phyloP scores from a whole-genome alignment of 1,140 invertebrate species.

The Monomorium pharaonis region DNA sequence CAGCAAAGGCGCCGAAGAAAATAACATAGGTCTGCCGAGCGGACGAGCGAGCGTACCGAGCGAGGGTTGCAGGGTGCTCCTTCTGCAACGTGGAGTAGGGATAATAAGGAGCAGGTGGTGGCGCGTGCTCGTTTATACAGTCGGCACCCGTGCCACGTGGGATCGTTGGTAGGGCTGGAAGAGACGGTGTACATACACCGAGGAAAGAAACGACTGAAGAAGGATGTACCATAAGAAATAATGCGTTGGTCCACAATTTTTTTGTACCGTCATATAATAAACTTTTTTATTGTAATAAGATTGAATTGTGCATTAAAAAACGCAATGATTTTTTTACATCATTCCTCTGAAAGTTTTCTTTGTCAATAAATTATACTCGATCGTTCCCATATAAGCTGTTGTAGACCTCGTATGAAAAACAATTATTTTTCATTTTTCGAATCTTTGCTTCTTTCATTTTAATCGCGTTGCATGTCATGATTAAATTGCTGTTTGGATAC shows the following conservation, averaged over 20 bases:
- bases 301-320: background rate
- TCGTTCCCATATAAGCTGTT: too few relatives aligned
- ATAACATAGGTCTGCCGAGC: slow-evolving; percentile 55
- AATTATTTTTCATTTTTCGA: background rate
- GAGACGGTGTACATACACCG: slow-evolving; percentile 37
- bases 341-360: background rate
- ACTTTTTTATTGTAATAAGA: background rate
- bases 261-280: slow-evolving; percentile 8
- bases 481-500: too few relatives aligned
- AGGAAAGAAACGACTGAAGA: slow-evolving; percentile 7
- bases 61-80: slow-evolving; percentile 62
- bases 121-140: slow-evolving; percentile 74
- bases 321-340: background rate
- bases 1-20: slow-evolving; percentile 61
- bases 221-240: slow-evolving; percentile 38
- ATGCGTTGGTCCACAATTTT: slow-evolving; percentile 17
- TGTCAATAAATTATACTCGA: background rate
- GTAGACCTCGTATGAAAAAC: background rate
- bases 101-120: slow-evolving; percentile 76
- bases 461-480: background rate
- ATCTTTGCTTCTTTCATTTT: background rate
- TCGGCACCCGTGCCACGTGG: slow-evolving; percentile 72
- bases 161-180: slow-evolving; percentile 47
- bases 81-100: slow-evolving; percentile 64
- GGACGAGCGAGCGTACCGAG: slow-evolving; percentile 1